Conservation (phyloP, 2,113 vertebrate genomes). For the Noturus placidus region DNA sequence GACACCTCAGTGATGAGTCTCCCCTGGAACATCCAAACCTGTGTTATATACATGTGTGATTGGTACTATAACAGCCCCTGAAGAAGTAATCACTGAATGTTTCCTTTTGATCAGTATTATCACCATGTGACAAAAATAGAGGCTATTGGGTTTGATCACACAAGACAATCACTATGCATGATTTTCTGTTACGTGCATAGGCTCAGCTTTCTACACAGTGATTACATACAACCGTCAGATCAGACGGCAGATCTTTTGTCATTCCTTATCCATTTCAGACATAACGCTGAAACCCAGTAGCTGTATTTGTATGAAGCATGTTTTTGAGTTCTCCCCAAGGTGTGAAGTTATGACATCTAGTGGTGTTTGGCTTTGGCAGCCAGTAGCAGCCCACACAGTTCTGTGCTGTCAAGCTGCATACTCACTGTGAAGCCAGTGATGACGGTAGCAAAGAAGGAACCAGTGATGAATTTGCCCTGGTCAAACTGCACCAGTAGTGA, state of each 20-base stretch:
- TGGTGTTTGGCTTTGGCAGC: constrained; percentile 19
- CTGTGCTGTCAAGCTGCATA: constrained; percentile 2
- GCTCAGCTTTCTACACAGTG: not conserved
- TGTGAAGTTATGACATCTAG: constrained; percentile 38
- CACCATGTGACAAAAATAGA: not conserved
- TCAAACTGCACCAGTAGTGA: constrained; percentile 87
- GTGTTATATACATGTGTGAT: constrained; percentile 18
- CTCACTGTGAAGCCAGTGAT: constrained; percentile 89
- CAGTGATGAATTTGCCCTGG: constrained; percentile 86
- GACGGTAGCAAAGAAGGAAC: constrained; percentile 84
- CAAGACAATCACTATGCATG: not conserved
- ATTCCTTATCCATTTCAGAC: not conserved
- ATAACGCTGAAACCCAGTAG: not conserved
- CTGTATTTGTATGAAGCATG: constrained; percentile 1
- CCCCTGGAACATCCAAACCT: not conserved
- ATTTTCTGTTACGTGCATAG: not conserved
- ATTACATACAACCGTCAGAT: constrained; percentile 5
- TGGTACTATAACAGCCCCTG: not conserved
- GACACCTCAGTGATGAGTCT: not conserved
- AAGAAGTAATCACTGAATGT: not conserved
- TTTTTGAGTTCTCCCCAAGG: constrained; percentile 8
- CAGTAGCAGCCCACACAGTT: constrained; percentile 30
- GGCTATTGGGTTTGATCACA: not conserved
- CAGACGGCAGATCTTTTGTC: not conserved
- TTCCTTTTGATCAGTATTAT: not conserved